Evolutionary conservation across 92 coral and sea anemone species (phyloP).

Genomic region (Diadumene lineata): DNA sequence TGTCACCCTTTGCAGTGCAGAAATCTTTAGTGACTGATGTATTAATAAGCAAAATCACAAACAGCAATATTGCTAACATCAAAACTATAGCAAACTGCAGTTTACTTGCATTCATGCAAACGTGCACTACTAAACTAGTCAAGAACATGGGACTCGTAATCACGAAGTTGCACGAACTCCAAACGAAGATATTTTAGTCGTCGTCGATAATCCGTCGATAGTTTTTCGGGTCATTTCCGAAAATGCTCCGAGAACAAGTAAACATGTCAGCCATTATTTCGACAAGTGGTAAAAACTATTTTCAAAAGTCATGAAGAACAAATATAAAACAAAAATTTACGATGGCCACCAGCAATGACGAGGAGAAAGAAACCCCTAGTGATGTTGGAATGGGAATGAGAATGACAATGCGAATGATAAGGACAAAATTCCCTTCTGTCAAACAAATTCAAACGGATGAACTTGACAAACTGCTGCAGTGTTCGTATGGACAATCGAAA

Average conservation of each 20-base stretch:
- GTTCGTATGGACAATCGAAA: neutral
- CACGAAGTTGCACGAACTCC: too few species aligned
- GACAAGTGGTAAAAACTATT: too few species aligned
- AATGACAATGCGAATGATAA: conserved; percentile 56
- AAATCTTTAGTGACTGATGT: conserved; percentile 18
- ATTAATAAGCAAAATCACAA: neutral
- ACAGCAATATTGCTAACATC: neutral
- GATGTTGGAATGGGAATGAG: conserved; percentile 42
- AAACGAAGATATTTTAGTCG: conserved; percentile 7
- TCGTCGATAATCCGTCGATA: neutral
- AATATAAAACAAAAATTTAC: neutral
- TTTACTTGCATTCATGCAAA: conserved; percentile 17
- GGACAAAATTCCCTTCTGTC: conserved; percentile 69
- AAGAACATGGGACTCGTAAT: conserved; percentile 1
- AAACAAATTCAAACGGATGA: conserved; percentile 73
- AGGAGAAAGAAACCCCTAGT: neutral
- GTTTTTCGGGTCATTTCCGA: too few species aligned
- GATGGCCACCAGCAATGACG: neutral
- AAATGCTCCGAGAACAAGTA: too few species aligned
- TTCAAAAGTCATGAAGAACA: neutral
- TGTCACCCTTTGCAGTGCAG: conserved; percentile 42
- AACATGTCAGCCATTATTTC: too few species aligned
- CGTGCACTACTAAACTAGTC: conserved; percentile 1
- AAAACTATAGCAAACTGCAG: conserved; percentile 7
- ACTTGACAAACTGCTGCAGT: conserved; percentile 47